Percentiles rank a stretch among this genome's conserved stretches.
These are phyloP conservation scores for Clinocottus analis DNA, from an alignment of 2,113 vertebrate genomes.

Conservation along the genomic window DNA sequence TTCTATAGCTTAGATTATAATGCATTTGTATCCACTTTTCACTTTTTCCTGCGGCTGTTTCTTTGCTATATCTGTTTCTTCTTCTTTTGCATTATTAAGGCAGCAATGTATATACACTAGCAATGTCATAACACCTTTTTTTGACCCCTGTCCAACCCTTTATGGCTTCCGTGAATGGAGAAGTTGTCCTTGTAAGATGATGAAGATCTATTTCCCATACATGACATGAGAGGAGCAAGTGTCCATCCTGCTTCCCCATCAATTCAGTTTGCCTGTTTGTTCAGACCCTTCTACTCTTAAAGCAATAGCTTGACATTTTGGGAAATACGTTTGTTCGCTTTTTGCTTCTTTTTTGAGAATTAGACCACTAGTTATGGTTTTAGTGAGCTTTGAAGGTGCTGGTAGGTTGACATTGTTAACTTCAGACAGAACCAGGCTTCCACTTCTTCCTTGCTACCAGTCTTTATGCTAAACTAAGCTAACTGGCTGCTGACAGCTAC, in stretches of 20 bases:
- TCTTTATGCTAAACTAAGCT: too few species aligned
- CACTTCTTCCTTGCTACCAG: too few species aligned
- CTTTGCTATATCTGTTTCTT: neutral
- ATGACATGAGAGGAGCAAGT: neutral
- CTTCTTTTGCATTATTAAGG: neutral
- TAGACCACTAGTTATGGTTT: neutral
- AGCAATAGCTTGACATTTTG: neutral
- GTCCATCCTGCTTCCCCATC: neutral
- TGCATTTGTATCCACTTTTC: neutral
- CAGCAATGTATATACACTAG: neutral
- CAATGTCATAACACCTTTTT: neutral
- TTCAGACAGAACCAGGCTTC: too few species aligned
- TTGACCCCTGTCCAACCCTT: neutral
- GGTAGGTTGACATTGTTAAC: too few species aligned
- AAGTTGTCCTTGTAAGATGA: slow-evolving; percentile 10
- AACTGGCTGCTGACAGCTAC: too few species aligned
- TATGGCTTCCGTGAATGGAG: neutral
- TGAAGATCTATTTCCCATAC: neutral
- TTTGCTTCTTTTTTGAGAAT: neutral
- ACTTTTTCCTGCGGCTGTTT: neutral
- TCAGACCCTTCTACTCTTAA: neutral
- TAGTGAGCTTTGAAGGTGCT: too few species aligned
- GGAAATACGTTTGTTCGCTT: neutral
- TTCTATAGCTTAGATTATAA: neutral
- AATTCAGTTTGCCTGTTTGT: neutral